phyloP scores from a whole-genome alignment of 2,888 invertebrate species.

The Cerastis leucographa region DNA sequence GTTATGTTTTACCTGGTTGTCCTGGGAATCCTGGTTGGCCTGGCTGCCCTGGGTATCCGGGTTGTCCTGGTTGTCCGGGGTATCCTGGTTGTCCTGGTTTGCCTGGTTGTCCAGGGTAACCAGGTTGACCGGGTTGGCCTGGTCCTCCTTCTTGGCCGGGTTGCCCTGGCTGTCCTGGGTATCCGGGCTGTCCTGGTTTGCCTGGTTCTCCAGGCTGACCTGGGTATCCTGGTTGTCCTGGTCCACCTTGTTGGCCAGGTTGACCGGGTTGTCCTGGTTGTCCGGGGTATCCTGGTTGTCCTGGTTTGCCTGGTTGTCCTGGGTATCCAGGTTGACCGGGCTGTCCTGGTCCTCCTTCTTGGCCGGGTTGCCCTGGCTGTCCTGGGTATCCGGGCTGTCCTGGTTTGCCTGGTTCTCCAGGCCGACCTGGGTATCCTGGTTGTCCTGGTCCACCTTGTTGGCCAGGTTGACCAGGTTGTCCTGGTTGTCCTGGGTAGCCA shows the following conservation, averaged over 20 bases:
- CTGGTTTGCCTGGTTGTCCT: conserved; percentile 63
- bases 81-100: conserved; percentile 85
- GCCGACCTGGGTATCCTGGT: conserved; percentile 19
- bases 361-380: conserved; percentile 67
- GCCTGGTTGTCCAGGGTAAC: conserved; percentile 70
- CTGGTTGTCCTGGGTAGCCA: background rate
- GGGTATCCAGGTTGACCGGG: conserved; percentile 39
- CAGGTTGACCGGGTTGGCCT: conserved; percentile 73
- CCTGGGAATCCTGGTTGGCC: conserved; percentile 52
- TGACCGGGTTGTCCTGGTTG: conserved; percentile 14
- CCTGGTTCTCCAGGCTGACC: conserved; percentile 68
- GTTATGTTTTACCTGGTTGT: conserved; percentile 23
- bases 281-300: background rate
- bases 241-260: conserved; percentile 41
- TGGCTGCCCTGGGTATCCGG: conserved; percentile 43
- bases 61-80: conserved; percentile 80
- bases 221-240: conserved; percentile 65
- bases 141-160: conserved; percentile 61
- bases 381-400: conserved; percentile 71
- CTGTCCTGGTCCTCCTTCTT: conserved; percentile 45
- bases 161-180: conserved; percentile 68
- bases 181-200: conserved; percentile 61
- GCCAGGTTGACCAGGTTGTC: conserved; percentile 15
- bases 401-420: conserved; percentile 62
- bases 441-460: conserved; percentile 1